Percentiles rank a stretch among this genome's conserved stretches.
Evolutionary conservation across 2,113 vertebrate species (phyloP).

Genomic region (Callocephalon fimbriatum): DNA sequence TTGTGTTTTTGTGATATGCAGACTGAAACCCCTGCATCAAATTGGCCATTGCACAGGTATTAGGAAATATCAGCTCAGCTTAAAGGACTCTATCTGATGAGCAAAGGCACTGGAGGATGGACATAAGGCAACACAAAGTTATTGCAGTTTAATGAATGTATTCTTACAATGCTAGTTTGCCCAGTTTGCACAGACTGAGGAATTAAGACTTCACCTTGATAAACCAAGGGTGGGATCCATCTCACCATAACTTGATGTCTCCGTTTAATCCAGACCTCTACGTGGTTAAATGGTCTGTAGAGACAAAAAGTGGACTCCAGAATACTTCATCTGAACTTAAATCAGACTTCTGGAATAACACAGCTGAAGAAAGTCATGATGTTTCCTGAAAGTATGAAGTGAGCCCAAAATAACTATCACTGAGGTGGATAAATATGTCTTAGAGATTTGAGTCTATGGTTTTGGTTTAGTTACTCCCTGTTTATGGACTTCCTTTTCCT

Average conservation of each 20-base stretch:
- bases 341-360: background rate
- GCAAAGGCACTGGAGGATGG: background rate
- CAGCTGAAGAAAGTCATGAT: background rate
- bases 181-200: background rate
- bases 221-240: background rate
- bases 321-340: background rate
- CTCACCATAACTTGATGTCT: background rate
- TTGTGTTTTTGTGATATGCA: background rate
- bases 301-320: background rate
- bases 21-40: background rate
- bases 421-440: background rate
- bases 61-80: background rate
- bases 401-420: background rate
- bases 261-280: background rate
- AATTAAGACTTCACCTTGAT: background rate
- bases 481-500: background rate
- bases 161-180: background rate
- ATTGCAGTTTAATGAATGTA: background rate
- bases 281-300: background rate
- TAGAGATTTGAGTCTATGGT: background rate
- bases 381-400: background rate
- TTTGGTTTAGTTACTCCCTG: background rate
- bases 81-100: background rate
- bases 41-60: fast-evolving
- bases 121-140: background rate